These are phyloP conservation scores for Panulirus ornatus DNA, from an alignment of 1,140 invertebrate genomes.

Conservation along the genomic window DNA sequence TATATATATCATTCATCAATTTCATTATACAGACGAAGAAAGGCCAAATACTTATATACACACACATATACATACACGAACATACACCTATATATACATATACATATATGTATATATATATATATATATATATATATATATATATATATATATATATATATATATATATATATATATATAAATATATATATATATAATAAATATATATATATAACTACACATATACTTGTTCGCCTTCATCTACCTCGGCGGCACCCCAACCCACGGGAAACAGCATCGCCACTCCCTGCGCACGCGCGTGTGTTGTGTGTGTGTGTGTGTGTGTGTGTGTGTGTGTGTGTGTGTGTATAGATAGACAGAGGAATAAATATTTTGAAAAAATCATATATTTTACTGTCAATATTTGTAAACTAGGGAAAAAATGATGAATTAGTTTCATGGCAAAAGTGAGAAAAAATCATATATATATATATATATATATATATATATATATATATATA, in stretches of 20 bases:
- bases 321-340: too few species aligned
- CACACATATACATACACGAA: not conserved
- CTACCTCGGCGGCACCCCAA: too few species aligned
- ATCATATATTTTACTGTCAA: too few species aligned
- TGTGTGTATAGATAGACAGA: too few species aligned
- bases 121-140: not conserved
- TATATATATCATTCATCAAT: not conserved
- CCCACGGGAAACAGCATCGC: too few species aligned
- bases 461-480: slow-evolving; percentile 2
- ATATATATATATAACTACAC: not conserved
- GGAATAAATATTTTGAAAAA: too few species aligned
- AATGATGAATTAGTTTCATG: not conserved
- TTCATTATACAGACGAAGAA: not conserved
- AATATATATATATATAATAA: not conserved
- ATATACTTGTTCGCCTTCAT: too few species aligned
- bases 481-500: slow-evolving; percentile 25
- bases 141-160: too few species aligned
- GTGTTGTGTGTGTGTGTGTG: too few species aligned
- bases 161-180: slow-evolving; percentile 20
- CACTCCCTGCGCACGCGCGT: too few species aligned
- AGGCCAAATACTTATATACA: not conserved
- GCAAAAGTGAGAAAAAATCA: not conserved
- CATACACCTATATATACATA: not conserved
- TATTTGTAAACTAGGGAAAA: too few species aligned
- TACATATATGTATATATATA: not conserved